Conservation (phyloP, 2,113 vertebrate genomes). For the Aphyosemion australe region DNA sequence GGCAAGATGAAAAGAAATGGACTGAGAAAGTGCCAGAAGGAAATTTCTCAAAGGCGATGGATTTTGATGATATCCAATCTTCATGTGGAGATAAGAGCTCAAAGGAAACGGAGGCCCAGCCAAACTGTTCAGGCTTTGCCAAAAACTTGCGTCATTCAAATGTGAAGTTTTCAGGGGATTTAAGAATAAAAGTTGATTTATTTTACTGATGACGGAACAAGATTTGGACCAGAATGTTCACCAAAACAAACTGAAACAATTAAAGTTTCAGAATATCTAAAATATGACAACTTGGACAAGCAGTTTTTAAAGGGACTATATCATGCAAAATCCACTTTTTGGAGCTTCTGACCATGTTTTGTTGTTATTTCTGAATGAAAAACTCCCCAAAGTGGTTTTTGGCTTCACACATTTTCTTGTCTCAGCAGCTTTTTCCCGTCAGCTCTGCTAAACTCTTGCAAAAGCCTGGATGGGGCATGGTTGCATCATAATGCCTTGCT, state of each 20-base stretch:
- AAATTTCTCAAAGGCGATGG: slow-evolving; percentile 53
- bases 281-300: neutral
- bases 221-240: neutral
- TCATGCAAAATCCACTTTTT: too few species aligned
- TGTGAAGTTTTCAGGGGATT: slow-evolving; percentile 19
- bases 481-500: too few species aligned
- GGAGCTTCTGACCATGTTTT: too few species aligned
- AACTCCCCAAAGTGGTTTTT: too few species aligned
- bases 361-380: too few species aligned
- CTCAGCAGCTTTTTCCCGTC: too few species aligned
- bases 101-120: slow-evolving; percentile 40
- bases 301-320: too few species aligned
- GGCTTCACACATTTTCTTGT: too few species aligned
- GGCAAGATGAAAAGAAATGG: slow-evolving; percentile 56
- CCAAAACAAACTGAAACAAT: neutral
- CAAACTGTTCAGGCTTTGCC: slow-evolving; percentile 16
- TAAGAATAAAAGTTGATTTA: neutral
- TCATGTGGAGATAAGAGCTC: slow-evolving; percentile 43
- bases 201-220: slow-evolving; percentile 1
- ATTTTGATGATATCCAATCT: slow-evolving; percentile 60
- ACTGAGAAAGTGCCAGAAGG: slow-evolving; percentile 37
- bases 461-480: too few species aligned
- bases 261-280: neutral
- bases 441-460: too few species aligned
- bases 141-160: slow-evolving; percentile 44